Conservation (phyloP, 2,797 vertebrate species). For the Meda fulgida region DNA sequence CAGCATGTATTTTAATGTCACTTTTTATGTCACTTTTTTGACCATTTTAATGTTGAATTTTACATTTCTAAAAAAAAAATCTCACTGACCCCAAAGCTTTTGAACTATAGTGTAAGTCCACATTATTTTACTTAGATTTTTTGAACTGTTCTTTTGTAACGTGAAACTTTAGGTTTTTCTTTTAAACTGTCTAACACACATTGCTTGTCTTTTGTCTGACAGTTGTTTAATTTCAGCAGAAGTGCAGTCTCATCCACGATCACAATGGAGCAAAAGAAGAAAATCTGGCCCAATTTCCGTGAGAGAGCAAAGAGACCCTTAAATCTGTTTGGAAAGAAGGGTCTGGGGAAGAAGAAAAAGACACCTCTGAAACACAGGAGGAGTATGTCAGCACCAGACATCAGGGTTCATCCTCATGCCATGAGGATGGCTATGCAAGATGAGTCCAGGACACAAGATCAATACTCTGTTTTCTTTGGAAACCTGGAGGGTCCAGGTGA, state of each 20-base stretch:
- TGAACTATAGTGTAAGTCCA: not conserved
- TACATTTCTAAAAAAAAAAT: too few relatives aligned
- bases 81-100: too few relatives aligned
- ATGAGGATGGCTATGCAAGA: slow-evolving; percentile 5
- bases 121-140: not conserved
- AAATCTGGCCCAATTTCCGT: slow-evolving; percentile 68
- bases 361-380: slow-evolving; percentile 66
- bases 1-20: not conserved
- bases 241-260: not conserved
- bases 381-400: slow-evolving; percentile 80
- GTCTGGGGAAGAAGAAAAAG: slow-evolving; percentile 63
- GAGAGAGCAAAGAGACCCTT: slow-evolving; percentile 72
- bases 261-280: slow-evolving; percentile 78
- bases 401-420: slow-evolving; percentile 53
- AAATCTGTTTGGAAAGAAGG: slow-evolving; percentile 60
- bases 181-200: not conserved
- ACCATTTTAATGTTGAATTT: not conserved
- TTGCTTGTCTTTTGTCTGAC: not conserved
- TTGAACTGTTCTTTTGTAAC: not conserved
- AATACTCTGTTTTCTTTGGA: slow-evolving; percentile 52
- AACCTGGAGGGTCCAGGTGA: slow-evolving; percentile 18
- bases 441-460: not conserved
- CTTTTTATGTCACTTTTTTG: not conserved
- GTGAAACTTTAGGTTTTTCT: not conserved
- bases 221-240: not conserved